Base-by-base conservation (phyloP, 2,797 vertebrate species). In the Pseudomugil tenellus region DNA sequence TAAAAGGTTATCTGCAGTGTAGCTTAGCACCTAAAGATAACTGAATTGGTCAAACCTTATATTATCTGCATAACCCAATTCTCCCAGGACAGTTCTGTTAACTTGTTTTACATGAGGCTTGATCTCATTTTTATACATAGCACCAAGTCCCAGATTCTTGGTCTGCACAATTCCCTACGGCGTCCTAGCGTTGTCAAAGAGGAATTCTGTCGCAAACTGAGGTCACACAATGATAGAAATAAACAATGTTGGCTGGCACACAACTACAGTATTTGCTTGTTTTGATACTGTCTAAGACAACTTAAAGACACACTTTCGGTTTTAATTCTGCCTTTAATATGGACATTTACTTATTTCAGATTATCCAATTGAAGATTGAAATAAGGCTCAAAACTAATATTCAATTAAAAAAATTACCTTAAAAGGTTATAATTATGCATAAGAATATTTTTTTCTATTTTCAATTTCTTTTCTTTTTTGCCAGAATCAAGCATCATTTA, bases 111-210 rank as follows among this genome's bases (percentile, higher is more conserved):
- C 81, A 87, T 81, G 78, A 84, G 85, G 58, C 84, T 79, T 93
- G 88, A 87, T 91, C 88, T 86, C 28, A 85, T 91, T 91, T 82
- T 86, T 92, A 93, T 80, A 90, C 86, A 88, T 92, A 92, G 92
- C 81, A 74, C 67, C 11, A 46, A 90, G 91, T 80, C 89, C 90
- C 83, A 92, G 87, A 92, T 93, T 89, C 76, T 73, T 75, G 51
- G 69, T 84, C 82, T 77, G 67, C 61, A 63, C 57, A 59, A 49
- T 60, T 62, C 71, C 62, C 68, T 86, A 57, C 35, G 35, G 37
- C 78, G 87, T 74, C 79, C 80, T 67, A 46, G 49, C 68, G 79
- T 68, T 82, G 64, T 78, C 64, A 53, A 41, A 76, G 28, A 80
- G 61, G 67, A 79, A 74, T 46, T 67, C 61, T 71, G 70, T 41